Conservation (phyloP, 2,888 invertebrate genomes). For the Ormyrus thymus region DNA sequence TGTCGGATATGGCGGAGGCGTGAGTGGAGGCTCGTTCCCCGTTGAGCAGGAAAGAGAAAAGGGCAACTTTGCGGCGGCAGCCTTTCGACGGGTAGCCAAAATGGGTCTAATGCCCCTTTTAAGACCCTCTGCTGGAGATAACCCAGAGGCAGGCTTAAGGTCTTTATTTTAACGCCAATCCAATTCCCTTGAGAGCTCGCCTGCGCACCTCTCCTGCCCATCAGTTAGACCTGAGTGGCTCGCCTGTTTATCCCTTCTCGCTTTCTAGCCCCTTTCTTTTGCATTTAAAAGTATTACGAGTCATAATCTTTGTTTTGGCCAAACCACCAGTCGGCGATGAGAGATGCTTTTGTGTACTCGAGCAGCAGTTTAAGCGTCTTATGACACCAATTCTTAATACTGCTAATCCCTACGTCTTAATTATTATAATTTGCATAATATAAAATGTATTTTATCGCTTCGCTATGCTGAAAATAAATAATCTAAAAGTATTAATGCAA, state of each 20-base stretch:
- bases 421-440: too few species aligned
- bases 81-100: slow-evolving; percentile 66
- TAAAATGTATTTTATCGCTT: too few species aligned
- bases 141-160: slow-evolving; percentile 63
- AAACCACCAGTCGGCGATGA: too few species aligned
- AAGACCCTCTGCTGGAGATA: slow-evolving; percentile 66
- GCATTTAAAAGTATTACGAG: not conserved
- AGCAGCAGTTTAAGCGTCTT: too few species aligned
- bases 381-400: too few species aligned
- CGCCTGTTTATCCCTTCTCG: slow-evolving; percentile 32
- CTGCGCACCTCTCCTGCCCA: slow-evolving; percentile 4
- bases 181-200: slow-evolving; percentile 60
- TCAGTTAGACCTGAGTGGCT: not conserved
- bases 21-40: slow-evolving; percentile 58
- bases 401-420: too few species aligned
- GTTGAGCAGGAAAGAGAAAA: not conserved
- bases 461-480: too few species aligned
- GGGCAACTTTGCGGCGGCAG: slow-evolving; percentile 32
- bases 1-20: slow-evolving; percentile 73
- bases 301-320: not conserved
- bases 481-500: too few species aligned
- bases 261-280: slow-evolving; percentile 13
- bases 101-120: slow-evolving; percentile 72
- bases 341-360: too few species aligned
- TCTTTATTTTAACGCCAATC: slow-evolving; percentile 66